These are phyloP conservation scores for Syngnathus rostellatus DNA, from an alignment of 2,797 vertebrate species.

Conservation along the genomic window DNA sequence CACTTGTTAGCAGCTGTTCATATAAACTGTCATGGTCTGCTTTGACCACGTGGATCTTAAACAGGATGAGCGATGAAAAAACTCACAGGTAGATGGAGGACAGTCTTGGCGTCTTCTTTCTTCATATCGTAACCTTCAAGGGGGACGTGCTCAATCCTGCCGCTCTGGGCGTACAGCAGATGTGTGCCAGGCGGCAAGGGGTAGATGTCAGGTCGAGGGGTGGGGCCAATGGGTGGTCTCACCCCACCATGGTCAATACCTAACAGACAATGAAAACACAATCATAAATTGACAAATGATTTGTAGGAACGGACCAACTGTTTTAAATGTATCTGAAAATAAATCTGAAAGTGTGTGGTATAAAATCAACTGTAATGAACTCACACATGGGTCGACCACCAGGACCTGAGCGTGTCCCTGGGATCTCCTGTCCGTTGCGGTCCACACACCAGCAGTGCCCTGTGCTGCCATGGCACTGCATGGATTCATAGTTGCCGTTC, in stretches of 20 bases:
- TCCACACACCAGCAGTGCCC: slow-evolving; percentile 94
- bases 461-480: slow-evolving; percentile 78
- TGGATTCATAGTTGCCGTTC: slow-evolving; percentile 74
- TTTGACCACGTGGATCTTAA: not conserved
- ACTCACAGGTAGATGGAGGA: slow-evolving; percentile 82
- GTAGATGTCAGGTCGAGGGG: slow-evolving; percentile 69
- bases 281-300: not conserved
- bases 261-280: slow-evolving; percentile 26
- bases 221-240: slow-evolving; percentile 67
- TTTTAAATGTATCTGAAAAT: not conserved
- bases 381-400: slow-evolving; percentile 82
- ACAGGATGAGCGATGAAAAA: not conserved
- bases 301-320: not conserved
- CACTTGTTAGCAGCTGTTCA: slow-evolving; percentile 1
- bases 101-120: slow-evolving; percentile 71
- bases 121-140: slow-evolving; percentile 78
- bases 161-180: slow-evolving; percentile 83
- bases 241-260: slow-evolving; percentile 64
- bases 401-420: slow-evolving; percentile 71
- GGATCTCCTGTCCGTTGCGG: slow-evolving; percentile 76
- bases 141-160: slow-evolving; percentile 81
- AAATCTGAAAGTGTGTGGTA: not conserved
- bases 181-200: slow-evolving; percentile 79
- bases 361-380: slow-evolving; percentile 42
- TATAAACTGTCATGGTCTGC: not conserved